Evolutionary conservation across 2,113 vertebrate species (phyloP), one percentile per base, ranked within the genome.

Genomic region (Poecile atricapillus): DNA sequence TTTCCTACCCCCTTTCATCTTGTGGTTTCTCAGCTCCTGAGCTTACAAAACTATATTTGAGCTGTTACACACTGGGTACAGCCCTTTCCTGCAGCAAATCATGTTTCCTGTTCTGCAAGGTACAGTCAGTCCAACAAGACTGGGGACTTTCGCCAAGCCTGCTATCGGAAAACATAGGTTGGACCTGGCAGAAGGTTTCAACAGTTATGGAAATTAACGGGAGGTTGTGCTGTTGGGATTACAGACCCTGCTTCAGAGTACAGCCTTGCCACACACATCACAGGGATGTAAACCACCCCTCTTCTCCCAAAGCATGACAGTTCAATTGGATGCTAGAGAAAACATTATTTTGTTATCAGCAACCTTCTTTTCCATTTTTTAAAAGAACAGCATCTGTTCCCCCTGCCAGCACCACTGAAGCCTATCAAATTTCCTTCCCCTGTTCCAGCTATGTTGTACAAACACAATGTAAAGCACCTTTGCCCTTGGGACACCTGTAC

Each of bases 81-180:
- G 73, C 94, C 90, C 94, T 90, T 96, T 96, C 93, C 95, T 92
- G 92, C 52, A 78, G 64, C 79, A 93, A 93, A 70, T 17, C 31
- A n/a, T 11, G 17, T 50, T 97, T 96, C 94, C 95, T 90, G 85
- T 81, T 64, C 71, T 4, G 1, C 37, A 71, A 43, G 37, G 88
- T 88, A 90, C 86, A 86, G 56, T 58, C 68, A 75, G 76, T 84
- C 60, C 90, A 67, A 83, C 23, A 31, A 33, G 76, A 43, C 41
- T 9, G 16, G 21, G 30, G 35, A 69, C 30, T 20, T 73, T 85
- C 13, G 64, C 89, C 92, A 96, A 92, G 64, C 9, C 41, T 71
- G 65, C 60, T 91, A 35, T 78, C 70, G 91, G 67, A 33, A 96
- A 93, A 60, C 56, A 31, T 12, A 63, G 43, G 60, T 19, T 46